Evolutionary conservation across 2,113 vertebrate genomes (phyloP), one percentile per base, ranked within the genome.

Genomic region (Nannobrachium achirus): DNA sequence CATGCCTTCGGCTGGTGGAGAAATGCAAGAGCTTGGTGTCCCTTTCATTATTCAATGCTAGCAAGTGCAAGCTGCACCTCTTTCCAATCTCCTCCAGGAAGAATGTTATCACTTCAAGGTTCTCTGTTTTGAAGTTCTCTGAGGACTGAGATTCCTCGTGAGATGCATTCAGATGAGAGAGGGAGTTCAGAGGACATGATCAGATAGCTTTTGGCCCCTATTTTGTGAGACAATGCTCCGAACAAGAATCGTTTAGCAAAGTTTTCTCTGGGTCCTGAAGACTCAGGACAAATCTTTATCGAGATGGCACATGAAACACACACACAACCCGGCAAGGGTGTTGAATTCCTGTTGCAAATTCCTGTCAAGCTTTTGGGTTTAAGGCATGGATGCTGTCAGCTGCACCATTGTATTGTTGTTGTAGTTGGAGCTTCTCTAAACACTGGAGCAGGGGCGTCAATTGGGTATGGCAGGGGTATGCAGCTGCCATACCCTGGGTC

Each of bases 21-120:
- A n/a, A n/a, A n/a, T n/a, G 66, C 67, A 59, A 66, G 61, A 71
- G 65, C 69, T 66, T n/a, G 33, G 51, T 74, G 72, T 81, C 71
- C 66, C 65, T 75, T 79, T 79, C 76, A 84, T 79, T 73, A 88
- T 83, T 90, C 79, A 84, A 68, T 72, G 65, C 49, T 65, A 58
- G 60, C 16, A 40, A 73, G 68, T 85, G 81, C 79, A 69, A 63
- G 71, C 63, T 68, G 59, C 71, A 68, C 75, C 69, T 77, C 66
- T 39, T 38, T 41, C 45, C 59, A 33, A 60, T 16, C 69, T 62
- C 84, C 69, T 64, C 40, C 6, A 62, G 78, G 79, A 75, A 40
- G 56, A 65, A 60, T 59, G 70, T 83, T 69, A 75, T 83, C 69
- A 65, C 73, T 69, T 79, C 56, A 62, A 75, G 25, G 10, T 78